These are phyloP conservation scores for Diplodus sargus DNA, from an alignment of 2,797 vertebrate genomes.

Conservation along the genomic window DNA sequence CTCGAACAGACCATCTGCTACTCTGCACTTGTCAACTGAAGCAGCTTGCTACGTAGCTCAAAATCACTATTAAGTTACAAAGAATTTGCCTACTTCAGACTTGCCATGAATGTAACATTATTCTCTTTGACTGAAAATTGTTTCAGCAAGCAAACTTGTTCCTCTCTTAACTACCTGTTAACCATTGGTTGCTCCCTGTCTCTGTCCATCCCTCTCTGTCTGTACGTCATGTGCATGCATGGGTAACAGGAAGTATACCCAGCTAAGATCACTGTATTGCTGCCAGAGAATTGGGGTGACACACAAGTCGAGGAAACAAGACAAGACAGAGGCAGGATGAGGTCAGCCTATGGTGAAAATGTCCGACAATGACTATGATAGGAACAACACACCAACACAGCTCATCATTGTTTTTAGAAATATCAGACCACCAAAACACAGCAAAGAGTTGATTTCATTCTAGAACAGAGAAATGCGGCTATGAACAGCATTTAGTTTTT, in stretches of 20 bases:
- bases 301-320: constrained; percentile 45
- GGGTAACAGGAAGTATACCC: constrained; percentile 42
- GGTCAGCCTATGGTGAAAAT: constrained; percentile 43
- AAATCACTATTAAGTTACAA: constrained; percentile 35
- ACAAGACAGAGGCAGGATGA: constrained; percentile 21
- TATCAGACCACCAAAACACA: constrained; percentile 59
- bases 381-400: constrained; percentile 67
- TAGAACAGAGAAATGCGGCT: constrained; percentile 44
- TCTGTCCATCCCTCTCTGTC: constrained; percentile 40
- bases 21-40: background rate
- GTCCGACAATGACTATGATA: constrained; percentile 41
- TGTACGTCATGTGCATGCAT: constrained; percentile 20
- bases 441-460: constrained; percentile 51
- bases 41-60: constrained; percentile 13
- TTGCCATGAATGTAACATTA: constrained; percentile 73
- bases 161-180: constrained; percentile 19
- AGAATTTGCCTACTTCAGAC: constrained; percentile 37
- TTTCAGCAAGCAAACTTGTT: constrained; percentile 13
- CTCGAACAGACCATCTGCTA: constrained; percentile 22
- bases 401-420: constrained; percentile 60
- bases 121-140: constrained; percentile 19
- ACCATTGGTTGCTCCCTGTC: constrained; percentile 23
- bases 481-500: constrained; percentile 34
- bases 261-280: constrained; percentile 69
- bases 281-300: constrained; percentile 65